Evolutionary conservation across 1,140 invertebrate species (phyloP), one percentile per base, ranked within the genome.

Genomic region (Macrotrachela quadricornifera): DNA sequence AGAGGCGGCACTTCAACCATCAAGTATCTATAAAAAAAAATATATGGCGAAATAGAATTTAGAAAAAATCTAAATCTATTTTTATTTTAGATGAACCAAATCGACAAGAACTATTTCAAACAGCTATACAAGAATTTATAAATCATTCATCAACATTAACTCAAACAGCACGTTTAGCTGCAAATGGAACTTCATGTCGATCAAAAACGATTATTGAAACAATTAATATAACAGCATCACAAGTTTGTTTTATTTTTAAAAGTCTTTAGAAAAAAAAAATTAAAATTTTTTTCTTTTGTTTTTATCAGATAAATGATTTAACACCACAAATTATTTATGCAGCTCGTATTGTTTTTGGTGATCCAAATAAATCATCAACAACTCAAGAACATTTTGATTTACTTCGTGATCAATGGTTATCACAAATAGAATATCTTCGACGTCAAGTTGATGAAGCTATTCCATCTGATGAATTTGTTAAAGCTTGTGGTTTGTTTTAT

Each of bases 311-410:
- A 6, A 87, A 94, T 62, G 90, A 86, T 56, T 68, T 97, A 46
- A 92, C 87, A 0, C 92, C 91, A 0, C 91, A 97, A 65, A 70
- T 99, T n/a, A 78, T 95, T 8, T 90, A 85, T 57, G 91, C 90
- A 15, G 92, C 90, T 12, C 79, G 85, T 60, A 95, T 97, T 57
- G 77, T 90, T 17, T 81, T 96, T 73, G 80, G 80, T 46, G 91
- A 95, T 71, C 86, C 90, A 0, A 77, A 81, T 38, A 92, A 83
- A 30, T 30, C 21, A 61, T 82, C 83, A 68, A 83, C 88, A 10
- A 88, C 88, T 1, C 82, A 90, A 59, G 88, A 96, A 62, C 90
- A 97, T 72, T 94, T 96, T 70, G 85, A 92, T 61, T 92, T 96
- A 69, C 70, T 99, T 37, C 80, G 85, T 58, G 78, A 80, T 58